These are phyloP conservation scores for Scaptomyza caliginosa DNA, from an alignment of 2,888 invertebrate species.

Conservation along the genomic window DNA sequence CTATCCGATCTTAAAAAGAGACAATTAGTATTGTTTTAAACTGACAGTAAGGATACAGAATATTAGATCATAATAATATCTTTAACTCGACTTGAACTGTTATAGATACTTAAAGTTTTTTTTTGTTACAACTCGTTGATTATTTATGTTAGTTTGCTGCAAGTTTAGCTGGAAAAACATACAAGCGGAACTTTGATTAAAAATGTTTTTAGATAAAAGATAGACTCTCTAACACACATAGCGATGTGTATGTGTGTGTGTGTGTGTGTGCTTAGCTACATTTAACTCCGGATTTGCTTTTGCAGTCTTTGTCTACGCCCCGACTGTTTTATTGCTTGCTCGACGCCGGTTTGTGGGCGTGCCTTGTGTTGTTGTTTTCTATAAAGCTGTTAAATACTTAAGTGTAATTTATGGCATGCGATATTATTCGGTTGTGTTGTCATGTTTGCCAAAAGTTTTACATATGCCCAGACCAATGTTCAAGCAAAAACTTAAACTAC, in stretches of 20 bases:
- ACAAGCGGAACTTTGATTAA: slow-evolving; percentile 63
- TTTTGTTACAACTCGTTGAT: background rate
- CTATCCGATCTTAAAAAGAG: no score
- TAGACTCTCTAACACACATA: slow-evolving; percentile 24
- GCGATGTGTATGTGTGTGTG: background rate
- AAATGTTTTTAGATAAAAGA: slow-evolving; percentile 67
- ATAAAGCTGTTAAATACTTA: slow-evolving; percentile 79
- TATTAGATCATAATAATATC: no score
- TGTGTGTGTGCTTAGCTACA: background rate
- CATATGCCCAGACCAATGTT: slow-evolving; percentile 56
- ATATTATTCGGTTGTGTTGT: slow-evolving; percentile 73
- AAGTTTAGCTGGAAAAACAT: slow-evolving; percentile 4
- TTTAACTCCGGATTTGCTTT: slow-evolving; percentile 8
- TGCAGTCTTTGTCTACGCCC: slow-evolving; percentile 21
- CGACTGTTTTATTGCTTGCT: slow-evolving; percentile 49
- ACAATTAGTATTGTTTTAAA: no score
- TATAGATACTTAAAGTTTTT: no score
- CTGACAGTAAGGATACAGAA: no score
- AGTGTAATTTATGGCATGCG: slow-evolving; percentile 79
- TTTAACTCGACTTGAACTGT: background rate
- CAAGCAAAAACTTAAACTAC: slow-evolving; percentile 50
- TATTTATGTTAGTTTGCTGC: slow-evolving; percentile 6
- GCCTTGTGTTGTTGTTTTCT: slow-evolving; percentile 46
- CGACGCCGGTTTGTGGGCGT: slow-evolving; percentile 53
- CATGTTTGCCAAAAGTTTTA: slow-evolving; percentile 74